A percentile compares a stretch with the other conserved stretches of the same genome.
These are phyloP conservation scores for Sparidentex hasta DNA, from an alignment of 2,797 vertebrate genomes.

Conservation along the genomic window DNA sequence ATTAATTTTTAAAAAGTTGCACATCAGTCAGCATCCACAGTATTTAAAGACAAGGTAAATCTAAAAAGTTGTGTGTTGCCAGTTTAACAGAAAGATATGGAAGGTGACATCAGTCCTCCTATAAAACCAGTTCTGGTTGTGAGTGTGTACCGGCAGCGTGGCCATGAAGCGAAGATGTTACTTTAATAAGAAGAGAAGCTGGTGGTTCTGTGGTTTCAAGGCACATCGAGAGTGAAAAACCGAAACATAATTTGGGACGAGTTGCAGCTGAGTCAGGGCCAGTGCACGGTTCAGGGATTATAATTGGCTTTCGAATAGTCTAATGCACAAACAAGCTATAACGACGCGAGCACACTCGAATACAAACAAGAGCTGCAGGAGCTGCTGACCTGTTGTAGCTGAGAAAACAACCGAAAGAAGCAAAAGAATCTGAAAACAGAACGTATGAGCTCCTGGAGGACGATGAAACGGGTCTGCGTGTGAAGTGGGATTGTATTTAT, in stretches of 20 bases:
- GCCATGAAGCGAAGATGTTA: not conserved
- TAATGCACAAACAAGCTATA: conserved; percentile 17
- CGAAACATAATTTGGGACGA: conserved; percentile 35
- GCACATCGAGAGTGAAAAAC: conserved; percentile 23
- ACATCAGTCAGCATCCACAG: too few relatives aligned
- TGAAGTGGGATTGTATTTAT: not conserved
- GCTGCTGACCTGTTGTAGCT: not conserved
- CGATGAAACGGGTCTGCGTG: not conserved
- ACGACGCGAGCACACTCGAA: not conserved
- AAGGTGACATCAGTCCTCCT: not conserved
- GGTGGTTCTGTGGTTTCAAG: conserved; percentile 15
- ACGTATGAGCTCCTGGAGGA: too few relatives aligned
- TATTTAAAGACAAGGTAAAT: too few relatives aligned
- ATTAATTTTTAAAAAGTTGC: too few relatives aligned
- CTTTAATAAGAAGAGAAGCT: conserved; percentile 2
- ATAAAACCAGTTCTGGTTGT: not conserved
- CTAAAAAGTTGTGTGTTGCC: too few relatives aligned
- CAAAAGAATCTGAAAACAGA: not conserved
- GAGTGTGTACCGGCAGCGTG: not conserved
- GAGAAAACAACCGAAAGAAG: not conserved
- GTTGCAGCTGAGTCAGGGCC: conserved; percentile 47
- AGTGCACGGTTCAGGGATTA: conserved; percentile 42
- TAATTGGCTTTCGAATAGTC: conserved; percentile 49
- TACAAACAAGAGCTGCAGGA: not conserved
- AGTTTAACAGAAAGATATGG: not conserved